These are phyloP conservation scores for Nomada goodeniana DNA, from an alignment of 2,888 invertebrate species.

Conservation along the genomic window DNA sequence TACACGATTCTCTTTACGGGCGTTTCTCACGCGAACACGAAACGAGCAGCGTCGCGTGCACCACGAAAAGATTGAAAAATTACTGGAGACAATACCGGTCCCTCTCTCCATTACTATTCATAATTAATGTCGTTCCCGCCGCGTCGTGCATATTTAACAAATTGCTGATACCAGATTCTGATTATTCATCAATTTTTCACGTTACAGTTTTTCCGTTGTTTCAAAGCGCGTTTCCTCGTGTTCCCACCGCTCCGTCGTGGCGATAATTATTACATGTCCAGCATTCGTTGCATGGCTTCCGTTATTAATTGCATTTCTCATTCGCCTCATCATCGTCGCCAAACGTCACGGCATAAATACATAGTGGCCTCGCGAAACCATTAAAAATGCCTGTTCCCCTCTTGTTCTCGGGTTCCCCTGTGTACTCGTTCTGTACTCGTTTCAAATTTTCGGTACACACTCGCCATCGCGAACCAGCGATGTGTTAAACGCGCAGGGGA, in stretches of 20 bases:
- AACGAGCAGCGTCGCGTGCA: background rate
- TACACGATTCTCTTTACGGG: slow-evolving; percentile 16
- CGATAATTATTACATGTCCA: background rate
- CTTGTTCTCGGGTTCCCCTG: background rate
- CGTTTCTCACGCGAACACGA: background rate
- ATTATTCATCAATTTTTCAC: background rate
- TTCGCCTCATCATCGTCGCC: background rate
- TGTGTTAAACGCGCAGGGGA: slow-evolving; percentile 8
- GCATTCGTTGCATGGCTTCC: too few relatives aligned
- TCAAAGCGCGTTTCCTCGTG: background rate
- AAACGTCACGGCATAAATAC: background rate
- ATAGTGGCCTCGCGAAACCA: background rate
- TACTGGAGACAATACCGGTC: background rate
- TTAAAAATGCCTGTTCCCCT: background rate
- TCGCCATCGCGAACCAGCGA: slow-evolving; percentile 5
- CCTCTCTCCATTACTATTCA: background rate
- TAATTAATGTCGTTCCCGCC: background rate
- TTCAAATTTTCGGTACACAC: background rate
- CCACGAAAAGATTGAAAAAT: background rate
- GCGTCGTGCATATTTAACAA: too few relatives aligned
- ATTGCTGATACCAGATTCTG: too few relatives aligned
- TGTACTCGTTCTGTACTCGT: background rate
- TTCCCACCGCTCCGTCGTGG: background rate
- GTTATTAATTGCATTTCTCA: slow-evolving; percentile 2
- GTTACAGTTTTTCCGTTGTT: background rate